Evolutionary conservation across 2,888 invertebrate genomes (phyloP).

Genomic region (Ptilodon capucinus): DNA sequence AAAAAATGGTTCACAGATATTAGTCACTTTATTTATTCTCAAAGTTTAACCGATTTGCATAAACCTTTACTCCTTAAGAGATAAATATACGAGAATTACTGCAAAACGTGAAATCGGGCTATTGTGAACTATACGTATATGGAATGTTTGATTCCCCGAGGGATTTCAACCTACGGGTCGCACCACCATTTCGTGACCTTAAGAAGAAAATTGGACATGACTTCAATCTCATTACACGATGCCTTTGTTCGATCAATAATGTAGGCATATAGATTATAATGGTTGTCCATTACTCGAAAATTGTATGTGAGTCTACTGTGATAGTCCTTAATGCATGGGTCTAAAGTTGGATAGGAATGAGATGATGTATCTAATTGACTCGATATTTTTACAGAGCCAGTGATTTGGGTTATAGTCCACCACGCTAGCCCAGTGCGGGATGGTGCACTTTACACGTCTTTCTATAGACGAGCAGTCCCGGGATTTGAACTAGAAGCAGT

Average conservation of each 20-base stretch:
- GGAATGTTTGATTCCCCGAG: constrained; percentile 52
- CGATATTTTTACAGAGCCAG: too few relatives aligned
- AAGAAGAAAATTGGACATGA: constrained; percentile 55
- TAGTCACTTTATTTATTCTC: not conserved
- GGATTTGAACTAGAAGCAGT: too few relatives aligned
- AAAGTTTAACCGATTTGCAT: constrained; percentile 24
- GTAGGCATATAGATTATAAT: constrained; percentile 18
- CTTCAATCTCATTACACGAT: constrained; percentile 49
- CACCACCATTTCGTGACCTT: constrained; percentile 48
- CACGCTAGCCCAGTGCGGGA: too few relatives aligned
- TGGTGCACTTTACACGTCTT: too few relatives aligned
- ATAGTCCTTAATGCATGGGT: too few relatives aligned
- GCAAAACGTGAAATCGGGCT: constrained; percentile 60
- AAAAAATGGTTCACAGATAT: not conserved
- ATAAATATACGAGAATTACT: constrained; percentile 61
- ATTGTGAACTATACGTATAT: constrained; percentile 63
- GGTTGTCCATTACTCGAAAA: constrained; percentile 6
- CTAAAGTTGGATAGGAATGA: too few relatives aligned
- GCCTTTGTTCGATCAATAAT: constrained; percentile 31
- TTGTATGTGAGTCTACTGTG: constrained; percentile 13
- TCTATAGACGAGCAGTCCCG: too few relatives aligned
- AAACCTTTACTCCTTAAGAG: constrained; percentile 26
- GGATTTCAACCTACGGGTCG: constrained; percentile 50
- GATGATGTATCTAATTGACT: too few relatives aligned
- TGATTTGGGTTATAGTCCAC: too few relatives aligned